Base-by-base conservation (phyloP, 2,888 invertebrate genomes). In the Drosophila ochracea region DNA sequence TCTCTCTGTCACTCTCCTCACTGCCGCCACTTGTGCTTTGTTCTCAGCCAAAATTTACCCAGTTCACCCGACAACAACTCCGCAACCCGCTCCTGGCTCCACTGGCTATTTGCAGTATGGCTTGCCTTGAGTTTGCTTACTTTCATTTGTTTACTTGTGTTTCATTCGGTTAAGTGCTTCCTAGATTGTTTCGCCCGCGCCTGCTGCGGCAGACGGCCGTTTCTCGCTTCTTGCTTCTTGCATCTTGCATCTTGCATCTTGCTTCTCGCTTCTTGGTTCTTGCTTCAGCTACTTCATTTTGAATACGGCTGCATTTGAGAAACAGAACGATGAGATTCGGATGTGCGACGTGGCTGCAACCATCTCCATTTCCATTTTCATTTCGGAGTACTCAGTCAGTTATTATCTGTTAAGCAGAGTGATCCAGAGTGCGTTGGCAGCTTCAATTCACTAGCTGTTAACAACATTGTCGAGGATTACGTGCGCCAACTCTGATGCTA, bases 141-240 rank as follows among this genome's bases (percentile, higher is more conserved):
- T 86, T 88, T 88, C 88, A 88, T 89, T 88, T 88, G 90, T 90
- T 90, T 90, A 81, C 88, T 88, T 89, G 83, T 83, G 79, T 89
- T 88, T 90, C 88, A 88, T 88, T 88, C 88, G 91, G 90, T 90
- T 88, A 88, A 88, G 88, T 88, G 91, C 91, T 88, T 88, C 84
- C 86, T 77, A 89, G 89, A 87, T 89, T 87, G 87, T 87, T 87
- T 85, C 76, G 76, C 68, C 81, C 70, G 82, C 84, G 77, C 80
- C 63, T 67, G 68, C 30, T 67, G 68, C 30, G 65, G 68, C 30
- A 30, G 37, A 55, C 70, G 16, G 30, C 62, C 66, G 39, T 61
- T 57, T 41, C 64, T 64, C 61, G 54, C 76, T 54, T 41, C 64
- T 64, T 54, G 54, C 76, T 54, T 35, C 66, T 41, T 0, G 39